Conservation (phyloP, 2,888 invertebrate species). For the Phaonia tiefii region DNA sequence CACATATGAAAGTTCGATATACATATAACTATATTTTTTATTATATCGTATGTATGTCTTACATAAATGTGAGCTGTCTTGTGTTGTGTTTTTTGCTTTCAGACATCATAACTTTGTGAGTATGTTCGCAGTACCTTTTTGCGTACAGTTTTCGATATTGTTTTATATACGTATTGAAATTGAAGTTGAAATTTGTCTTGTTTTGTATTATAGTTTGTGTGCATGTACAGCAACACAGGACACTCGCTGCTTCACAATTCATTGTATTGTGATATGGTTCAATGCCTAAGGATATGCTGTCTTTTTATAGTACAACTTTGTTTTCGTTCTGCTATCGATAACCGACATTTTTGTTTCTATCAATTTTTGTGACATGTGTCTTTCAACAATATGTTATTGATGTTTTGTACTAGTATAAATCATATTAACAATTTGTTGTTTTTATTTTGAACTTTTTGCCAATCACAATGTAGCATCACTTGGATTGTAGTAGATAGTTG, state of each 20-base stretch:
- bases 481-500: too few relatives aligned
- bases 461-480: constrained; percentile 2
- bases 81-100: too few relatives aligned
- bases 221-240: neutral
- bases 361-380: constrained; percentile 10
- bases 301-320: constrained; percentile 25
- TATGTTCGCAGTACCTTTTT: too few relatives aligned
- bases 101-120: too few relatives aligned
- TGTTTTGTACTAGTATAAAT: neutral
- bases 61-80: too few relatives aligned
- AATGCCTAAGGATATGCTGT: constrained; percentile 48
- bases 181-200: neutral
- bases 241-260: neutral
- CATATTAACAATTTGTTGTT: constrained; percentile 28
- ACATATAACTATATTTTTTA: too few relatives aligned
- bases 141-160: too few relatives aligned
- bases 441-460: constrained; percentile 1
- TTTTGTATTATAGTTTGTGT: neutral
- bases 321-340: neutral
- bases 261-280: neutral
- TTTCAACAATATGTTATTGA: constrained; percentile 18
- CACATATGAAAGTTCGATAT: too few relatives aligned
- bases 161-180: neutral
- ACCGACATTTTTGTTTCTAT: too few relatives aligned
- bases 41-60: too few relatives aligned